Percentiles rank a stretch among this genome's conserved stretches.
Conservation (phyloP, 2,113 vertebrate species). For the Ailurus styani region DNA sequence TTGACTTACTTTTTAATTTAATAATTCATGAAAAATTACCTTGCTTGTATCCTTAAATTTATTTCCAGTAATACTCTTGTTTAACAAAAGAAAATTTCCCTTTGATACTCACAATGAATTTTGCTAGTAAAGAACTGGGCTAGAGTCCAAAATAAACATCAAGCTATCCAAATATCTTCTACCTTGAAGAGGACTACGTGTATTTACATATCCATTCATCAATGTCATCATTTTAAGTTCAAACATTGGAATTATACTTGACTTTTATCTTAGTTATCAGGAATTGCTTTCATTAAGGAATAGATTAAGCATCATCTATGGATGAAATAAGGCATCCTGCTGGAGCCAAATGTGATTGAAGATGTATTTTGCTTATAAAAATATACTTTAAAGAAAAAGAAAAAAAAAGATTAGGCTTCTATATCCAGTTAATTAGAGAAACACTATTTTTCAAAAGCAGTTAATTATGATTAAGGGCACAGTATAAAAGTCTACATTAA, state of each 20-base stretch:
- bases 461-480: conserved; percentile 53
- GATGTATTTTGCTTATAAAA: conserved; percentile 47
- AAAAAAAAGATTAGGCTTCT: background rate
- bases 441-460: conserved; percentile 18
- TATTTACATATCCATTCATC: conserved; percentile 63
- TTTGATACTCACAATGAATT: conserved; percentile 63
- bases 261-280: conserved; percentile 67
- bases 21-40: conserved; percentile 38
- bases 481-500: conserved; percentile 39
- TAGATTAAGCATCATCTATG: conserved; percentile 38
- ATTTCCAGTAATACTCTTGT: conserved; percentile 54
- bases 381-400: background rate
- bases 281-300: conserved; percentile 62
- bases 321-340: conserved; percentile 41
- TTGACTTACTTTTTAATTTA: conserved; percentile 43
- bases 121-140: conserved; percentile 41
- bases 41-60: conserved; percentile 38
- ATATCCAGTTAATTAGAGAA: conserved; percentile 47
- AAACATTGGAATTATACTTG: conserved; percentile 51
- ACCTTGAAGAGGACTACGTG: conserved; percentile 27
- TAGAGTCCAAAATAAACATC: conserved; percentile 55
- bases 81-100: conserved; percentile 52
- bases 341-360: background rate
- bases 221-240: conserved; percentile 56
- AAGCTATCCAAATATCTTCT: conserved; percentile 36